Conservation (phyloP, 2,888 invertebrate genomes). For the Acholoe squamosa region DNA sequence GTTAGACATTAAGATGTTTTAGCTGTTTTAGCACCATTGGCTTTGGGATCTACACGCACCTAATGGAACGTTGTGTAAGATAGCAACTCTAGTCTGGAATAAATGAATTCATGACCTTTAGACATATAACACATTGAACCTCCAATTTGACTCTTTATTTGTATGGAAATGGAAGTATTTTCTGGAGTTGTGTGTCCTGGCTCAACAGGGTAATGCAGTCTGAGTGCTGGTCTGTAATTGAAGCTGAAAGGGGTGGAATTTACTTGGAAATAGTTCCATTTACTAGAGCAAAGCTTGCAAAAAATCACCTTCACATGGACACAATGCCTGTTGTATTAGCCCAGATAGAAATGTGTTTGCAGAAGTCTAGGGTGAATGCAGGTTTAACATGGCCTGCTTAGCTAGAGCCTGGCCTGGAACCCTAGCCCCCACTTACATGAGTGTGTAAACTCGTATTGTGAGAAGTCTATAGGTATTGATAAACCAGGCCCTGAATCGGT, state of each 20-base stretch:
- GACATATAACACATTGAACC: no score
- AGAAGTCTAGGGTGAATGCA: background rate
- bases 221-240: background rate
- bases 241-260: background rate
- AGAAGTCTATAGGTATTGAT: constrained; percentile 34
- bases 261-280: constrained; percentile 31
- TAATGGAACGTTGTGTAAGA: no score
- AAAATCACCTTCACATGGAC: constrained; percentile 7
- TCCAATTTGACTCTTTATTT: constrained; percentile 1
- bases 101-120: no score
- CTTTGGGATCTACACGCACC: no score
- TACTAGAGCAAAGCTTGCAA: background rate
- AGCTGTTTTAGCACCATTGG: no score
- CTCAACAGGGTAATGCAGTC: constrained; percentile 3
- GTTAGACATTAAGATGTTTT: no score
- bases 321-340: background rate
- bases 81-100: no score
- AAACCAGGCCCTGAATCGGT: constrained; percentile 20
- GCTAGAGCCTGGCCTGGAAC: background rate
- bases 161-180: background rate
- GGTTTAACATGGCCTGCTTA: background rate
- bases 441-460: constrained; percentile 6
- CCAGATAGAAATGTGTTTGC: constrained; percentile 24
- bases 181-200: background rate
- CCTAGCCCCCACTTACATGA: background rate